These are phyloP conservation scores for Otus sunia DNA, from an alignment of 2,113 vertebrate genomes.

Conservation along the genomic window DNA sequence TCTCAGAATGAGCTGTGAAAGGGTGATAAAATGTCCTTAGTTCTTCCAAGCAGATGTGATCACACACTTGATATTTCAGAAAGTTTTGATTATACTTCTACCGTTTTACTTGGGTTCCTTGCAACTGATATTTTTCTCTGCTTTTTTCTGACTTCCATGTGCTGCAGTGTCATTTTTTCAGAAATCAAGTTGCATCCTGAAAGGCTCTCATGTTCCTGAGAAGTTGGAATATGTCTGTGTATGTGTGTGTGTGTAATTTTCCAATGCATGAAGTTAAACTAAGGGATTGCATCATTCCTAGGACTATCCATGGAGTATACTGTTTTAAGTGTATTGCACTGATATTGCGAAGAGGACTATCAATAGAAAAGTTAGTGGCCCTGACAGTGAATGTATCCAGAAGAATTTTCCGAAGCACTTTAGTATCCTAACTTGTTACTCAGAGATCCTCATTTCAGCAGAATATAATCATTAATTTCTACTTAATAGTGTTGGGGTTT, in stretches of 20 bases:
- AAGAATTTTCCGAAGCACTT: not conserved
- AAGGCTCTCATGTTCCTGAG: accelerated
- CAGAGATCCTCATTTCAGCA: not conserved
- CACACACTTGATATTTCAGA: not conserved
- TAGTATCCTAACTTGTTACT: not conserved
- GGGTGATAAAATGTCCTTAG: not conserved
- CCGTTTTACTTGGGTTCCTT: not conserved
- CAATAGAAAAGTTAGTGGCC: not conserved
- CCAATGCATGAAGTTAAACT: not conserved
- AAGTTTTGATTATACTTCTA: not conserved
- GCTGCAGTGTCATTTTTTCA: not conserved
- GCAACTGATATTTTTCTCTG: not conserved
- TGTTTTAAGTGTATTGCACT: not conserved
- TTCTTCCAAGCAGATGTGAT: not conserved
- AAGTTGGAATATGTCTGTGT: not conserved
- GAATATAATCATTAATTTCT: not conserved
- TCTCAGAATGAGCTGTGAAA: not conserved
- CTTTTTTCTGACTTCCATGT: not conserved
- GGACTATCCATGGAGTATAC: not conserved
- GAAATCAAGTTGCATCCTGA: not conserved
- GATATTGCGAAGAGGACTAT: not conserved
- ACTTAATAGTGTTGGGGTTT: too few relatives aligned
- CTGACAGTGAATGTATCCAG: not conserved
- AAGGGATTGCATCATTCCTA: not conserved
- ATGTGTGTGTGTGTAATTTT: not conserved